Conservation (phyloP, 2,113 vertebrate genomes). For the Ictalurus furcatus region DNA sequence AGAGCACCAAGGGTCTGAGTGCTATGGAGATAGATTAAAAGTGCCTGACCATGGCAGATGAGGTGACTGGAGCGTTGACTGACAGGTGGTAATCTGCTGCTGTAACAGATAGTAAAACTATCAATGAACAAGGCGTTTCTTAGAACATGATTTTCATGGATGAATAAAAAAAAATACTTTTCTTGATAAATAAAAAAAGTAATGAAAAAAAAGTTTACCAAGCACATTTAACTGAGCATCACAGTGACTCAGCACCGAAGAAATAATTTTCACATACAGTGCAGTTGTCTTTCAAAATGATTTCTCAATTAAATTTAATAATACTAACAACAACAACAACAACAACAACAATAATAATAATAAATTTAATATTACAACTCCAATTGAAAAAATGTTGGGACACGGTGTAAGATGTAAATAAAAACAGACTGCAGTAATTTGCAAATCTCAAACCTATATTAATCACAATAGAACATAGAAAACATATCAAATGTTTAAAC, state of each 20-base stretch:
- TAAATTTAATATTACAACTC: too few relatives aligned
- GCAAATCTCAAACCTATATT: too few relatives aligned
- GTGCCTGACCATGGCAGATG: conserved; percentile 56
- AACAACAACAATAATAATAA: too few relatives aligned
- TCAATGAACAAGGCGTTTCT: neutral
- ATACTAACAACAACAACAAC: too few relatives aligned
- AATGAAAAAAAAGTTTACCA: neutral
- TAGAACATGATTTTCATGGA: neutral
- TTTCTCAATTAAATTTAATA: neutral
- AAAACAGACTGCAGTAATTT: too few relatives aligned
- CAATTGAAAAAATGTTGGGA: too few relatives aligned
- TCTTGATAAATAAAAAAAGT: neutral
- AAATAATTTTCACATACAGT: neutral
- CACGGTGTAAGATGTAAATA: too few relatives aligned
- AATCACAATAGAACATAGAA: too few relatives aligned
- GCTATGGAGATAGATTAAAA: conserved; percentile 46
- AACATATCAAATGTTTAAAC: too few relatives aligned
- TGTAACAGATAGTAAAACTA: conserved; percentile 12
- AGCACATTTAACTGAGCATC: neutral
- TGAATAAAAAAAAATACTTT: neutral
- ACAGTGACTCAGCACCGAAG: neutral
- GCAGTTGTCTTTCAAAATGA: neutral
- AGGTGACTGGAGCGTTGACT: conserved; percentile 53
- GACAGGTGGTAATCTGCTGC: conserved; percentile 16
- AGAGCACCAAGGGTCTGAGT: neutral